Base-by-base conservation (phyloP, 1,140 invertebrate genomes). In the Atta colombica region DNA sequence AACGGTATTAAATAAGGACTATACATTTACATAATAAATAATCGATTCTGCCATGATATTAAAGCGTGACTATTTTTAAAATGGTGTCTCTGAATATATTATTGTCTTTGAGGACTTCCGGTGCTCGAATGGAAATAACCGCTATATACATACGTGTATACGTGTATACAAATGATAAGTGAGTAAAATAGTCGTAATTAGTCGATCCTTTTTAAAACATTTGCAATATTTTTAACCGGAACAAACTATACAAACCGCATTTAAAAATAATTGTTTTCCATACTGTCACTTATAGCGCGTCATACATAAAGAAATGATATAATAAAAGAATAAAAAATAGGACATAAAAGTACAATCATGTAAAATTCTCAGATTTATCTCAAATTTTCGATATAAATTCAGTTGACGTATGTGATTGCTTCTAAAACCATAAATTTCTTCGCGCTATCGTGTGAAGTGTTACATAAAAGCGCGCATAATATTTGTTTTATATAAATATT, bases 381-480 rank as follows among this genome's bases (percentile, higher is more conserved):
- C 14, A 16, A 51, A 18, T 72, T 74, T 16, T 53, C 6, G 14
- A 14, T 25, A 8, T n/a, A 72, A 55, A 49, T 82, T 45, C 21
- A n/a, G 31, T 31, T 31, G 51, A 18, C 21, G 49, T 39, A 12
- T 66, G 8, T 18, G 21, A 60, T 31, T 14, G 16, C 25, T 74
- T 25, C 0, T n/a, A 35, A 14, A 74, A 74, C 63, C 69, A 28
- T 82, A 84, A 75, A 75, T 63, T 75, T 84, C 21, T 45, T 51
- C 45, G n/a, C 18, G 53, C 18, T 84, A 28, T 74, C 69, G 21
- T n/a, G 25, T 8, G 21, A 63, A 2, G 25, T 58, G 45, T 69
- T 45, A 69, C n/a, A 21, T 3, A 75, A 75, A 75, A 21, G n/a
- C 28, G 31, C n/a, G 25, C 28, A 25, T 31, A 80, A 45, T 65